Evolutionary conservation across 2,797 vertebrate genomes (phyloP).

Genomic region (Erethizon dorsatum): DNA sequence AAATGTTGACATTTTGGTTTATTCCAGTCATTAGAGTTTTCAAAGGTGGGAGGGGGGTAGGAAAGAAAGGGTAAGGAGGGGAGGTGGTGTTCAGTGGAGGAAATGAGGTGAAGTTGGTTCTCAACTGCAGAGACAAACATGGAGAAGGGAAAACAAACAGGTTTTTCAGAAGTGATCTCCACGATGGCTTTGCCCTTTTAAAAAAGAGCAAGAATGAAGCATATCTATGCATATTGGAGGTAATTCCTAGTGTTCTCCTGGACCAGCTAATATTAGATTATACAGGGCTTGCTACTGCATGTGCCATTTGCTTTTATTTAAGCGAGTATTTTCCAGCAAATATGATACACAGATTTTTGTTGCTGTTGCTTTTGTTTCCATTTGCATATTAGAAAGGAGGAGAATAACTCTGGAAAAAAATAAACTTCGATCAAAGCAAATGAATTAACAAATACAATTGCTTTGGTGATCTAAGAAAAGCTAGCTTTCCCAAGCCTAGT

Average conservation of each 20-base stretch:
- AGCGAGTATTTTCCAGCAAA: background rate
- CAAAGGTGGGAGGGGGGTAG: conserved; percentile 62
- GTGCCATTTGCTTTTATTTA: conserved; percentile 66
- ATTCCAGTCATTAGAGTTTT: conserved; percentile 90
- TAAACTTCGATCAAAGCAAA: background rate
- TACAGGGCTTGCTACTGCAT: background rate
- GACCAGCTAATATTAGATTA: conserved; percentile 38
- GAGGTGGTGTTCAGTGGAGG: background rate
- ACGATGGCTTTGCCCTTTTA: conserved; percentile 82
- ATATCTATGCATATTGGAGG: conserved; percentile 63
- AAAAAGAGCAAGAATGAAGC: conserved; percentile 81
- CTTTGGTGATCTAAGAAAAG: background rate
- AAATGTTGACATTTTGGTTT: conserved; percentile 93
- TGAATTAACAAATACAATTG: background rate
- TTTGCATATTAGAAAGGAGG: conserved; percentile 34
- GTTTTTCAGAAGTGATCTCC: conserved; percentile 82
- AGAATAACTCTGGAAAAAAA: background rate
- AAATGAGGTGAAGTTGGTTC: conserved; percentile 74
- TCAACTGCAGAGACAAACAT: conserved; percentile 73
- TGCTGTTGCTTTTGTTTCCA: background rate
- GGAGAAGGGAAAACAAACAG: conserved; percentile 84
- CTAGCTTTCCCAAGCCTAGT: background rate
- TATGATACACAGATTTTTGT: background rate
- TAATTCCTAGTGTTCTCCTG: conserved; percentile 66
- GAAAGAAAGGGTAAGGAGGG: conserved; percentile 58